These are phyloP conservation scores for Latheticus oryzae DNA, from an alignment of 2,888 invertebrate species.

Conservation along the genomic window DNA sequence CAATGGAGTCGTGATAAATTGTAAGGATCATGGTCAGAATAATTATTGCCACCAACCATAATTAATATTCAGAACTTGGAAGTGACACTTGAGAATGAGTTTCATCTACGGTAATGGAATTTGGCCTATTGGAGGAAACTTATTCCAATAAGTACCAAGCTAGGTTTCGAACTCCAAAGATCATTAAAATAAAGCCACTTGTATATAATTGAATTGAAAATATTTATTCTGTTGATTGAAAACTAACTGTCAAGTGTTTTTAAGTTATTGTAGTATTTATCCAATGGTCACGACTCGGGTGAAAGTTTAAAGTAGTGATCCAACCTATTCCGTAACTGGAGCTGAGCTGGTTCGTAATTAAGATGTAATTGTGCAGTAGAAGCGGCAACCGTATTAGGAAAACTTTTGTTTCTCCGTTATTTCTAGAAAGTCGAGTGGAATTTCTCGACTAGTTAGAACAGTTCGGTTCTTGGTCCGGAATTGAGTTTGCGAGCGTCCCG, in stretches of 20 bases:
- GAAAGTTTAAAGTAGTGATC: conserved; percentile 13
- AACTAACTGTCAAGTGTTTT: too few relatives aligned
- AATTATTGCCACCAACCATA: conserved; percentile 16
- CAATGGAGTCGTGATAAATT: conserved; percentile 12
- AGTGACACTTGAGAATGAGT: conserved; percentile 21
- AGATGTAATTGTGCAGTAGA: conserved; percentile 46
- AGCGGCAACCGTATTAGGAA: conserved; percentile 44
- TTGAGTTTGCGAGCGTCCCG: conserved; percentile 41
- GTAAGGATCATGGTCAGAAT: not conserved
- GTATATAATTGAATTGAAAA: too few relatives aligned
- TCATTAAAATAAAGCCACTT: too few relatives aligned
- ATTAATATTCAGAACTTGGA: conserved; percentile 21
- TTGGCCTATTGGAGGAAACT: conserved; percentile 12
- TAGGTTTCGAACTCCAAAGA: too few relatives aligned
- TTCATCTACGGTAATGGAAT: conserved; percentile 16
- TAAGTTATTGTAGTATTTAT: too few relatives aligned
- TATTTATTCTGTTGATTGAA: too few relatives aligned
- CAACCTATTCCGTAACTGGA: conserved; percentile 10
- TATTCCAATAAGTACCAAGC: too few relatives aligned
- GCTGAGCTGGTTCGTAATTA: conserved; percentile 45
- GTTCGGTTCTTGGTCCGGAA: conserved; percentile 40
- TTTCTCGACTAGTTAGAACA: conserved; percentile 43
- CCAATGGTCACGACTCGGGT: conserved; percentile 22
- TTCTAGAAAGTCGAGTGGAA: conserved; percentile 39
- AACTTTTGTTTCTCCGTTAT: conserved; percentile 41